Conservation (phyloP, 2,888 invertebrate genomes). For the Thumatha senex region DNA sequence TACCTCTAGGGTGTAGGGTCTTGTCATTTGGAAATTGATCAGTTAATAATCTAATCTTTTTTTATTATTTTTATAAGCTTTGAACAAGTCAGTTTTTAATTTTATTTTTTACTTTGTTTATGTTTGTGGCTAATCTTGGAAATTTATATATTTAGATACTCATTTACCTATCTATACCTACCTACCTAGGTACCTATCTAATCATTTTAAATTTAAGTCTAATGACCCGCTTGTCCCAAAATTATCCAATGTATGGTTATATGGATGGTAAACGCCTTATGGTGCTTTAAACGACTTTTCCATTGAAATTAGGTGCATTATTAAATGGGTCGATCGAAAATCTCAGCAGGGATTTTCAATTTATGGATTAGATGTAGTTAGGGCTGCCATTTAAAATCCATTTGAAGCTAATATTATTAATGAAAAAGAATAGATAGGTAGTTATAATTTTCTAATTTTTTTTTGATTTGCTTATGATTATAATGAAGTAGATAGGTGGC, state of each 20-base stretch:
- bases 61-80: conserved; percentile 24
- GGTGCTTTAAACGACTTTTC: conserved; percentile 47
- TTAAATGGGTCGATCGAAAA: conserved; percentile 4
- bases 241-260: conserved; percentile 58
- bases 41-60: conserved; percentile 22
- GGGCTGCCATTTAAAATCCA: too few species aligned
- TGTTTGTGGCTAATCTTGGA: conserved; percentile 25
- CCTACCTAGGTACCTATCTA: conserved; percentile 27
- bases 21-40: conserved; percentile 22
- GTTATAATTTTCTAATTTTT: too few species aligned
- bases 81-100: conserved; percentile 35
- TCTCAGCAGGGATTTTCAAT: too few species aligned
- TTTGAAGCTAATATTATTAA: too few species aligned
- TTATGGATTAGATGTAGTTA: too few species aligned
- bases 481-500: too few species aligned
- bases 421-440: too few species aligned
- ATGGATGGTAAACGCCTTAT: conserved; percentile 49
- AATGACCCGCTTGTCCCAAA: conserved; percentile 64
- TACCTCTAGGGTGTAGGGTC: conserved; percentile 34
- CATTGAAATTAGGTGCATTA: conserved; percentile 24
- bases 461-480: too few species aligned
- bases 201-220: conserved; percentile 32
- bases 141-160: conserved; percentile 24
- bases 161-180: conserved; percentile 15
- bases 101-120: conserved; percentile 27